These are phyloP conservation scores for Eudyptes chrysolophus DNA, from an alignment of 2,113 vertebrate species.

Conservation along the genomic window DNA sequence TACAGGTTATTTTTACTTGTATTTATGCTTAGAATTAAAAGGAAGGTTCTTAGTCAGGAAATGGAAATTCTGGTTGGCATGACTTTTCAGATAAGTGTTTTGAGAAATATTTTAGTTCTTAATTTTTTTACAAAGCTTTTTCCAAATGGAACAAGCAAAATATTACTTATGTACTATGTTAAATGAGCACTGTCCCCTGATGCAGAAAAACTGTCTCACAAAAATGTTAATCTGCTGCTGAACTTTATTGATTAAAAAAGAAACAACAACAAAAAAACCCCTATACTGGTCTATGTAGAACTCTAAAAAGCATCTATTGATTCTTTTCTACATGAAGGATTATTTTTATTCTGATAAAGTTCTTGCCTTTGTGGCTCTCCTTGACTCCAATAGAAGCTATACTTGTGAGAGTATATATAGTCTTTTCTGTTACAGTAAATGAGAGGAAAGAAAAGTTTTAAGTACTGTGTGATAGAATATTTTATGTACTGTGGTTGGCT, in stretches of 20 bases:
- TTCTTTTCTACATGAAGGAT: not conserved
- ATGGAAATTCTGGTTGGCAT: not conserved
- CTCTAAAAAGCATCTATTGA: not conserved
- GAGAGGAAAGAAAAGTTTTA: not conserved
- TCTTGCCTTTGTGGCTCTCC: not conserved
- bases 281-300: not conserved
- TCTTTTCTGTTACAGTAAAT: not conserved
- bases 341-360: constrained; percentile 15
- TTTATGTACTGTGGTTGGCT: not conserved
- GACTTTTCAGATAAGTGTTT: not conserved
- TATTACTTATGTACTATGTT: not conserved
- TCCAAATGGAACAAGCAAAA: not conserved
- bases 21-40: not conserved
- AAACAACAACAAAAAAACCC: not conserved
- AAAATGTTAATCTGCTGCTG: not conserved
- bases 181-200: not conserved
- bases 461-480: not conserved
- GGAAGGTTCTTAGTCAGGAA: not conserved
- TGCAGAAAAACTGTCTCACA: not conserved
- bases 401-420: not conserved
- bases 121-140: not conserved
- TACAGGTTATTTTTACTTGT: not conserved
- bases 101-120: not conserved
- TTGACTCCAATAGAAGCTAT: not conserved
- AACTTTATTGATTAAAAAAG: not conserved